These are phyloP conservation scores for Colius striatus DNA, from an alignment of 2,113 vertebrate genomes.

Conservation along the genomic window DNA sequence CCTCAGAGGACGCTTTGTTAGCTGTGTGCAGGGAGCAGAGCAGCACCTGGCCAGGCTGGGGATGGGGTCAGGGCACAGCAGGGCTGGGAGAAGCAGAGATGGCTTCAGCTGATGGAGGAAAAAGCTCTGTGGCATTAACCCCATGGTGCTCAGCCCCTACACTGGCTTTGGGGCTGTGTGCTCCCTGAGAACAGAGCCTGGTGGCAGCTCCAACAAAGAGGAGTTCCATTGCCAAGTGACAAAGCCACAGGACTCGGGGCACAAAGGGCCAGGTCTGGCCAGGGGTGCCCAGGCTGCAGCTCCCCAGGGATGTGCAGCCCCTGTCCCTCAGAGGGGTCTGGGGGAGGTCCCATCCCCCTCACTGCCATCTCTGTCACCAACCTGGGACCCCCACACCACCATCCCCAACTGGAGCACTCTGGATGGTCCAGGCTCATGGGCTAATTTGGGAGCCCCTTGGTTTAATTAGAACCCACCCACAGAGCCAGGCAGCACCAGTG, in stretches of 20 bases:
- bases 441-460: neutral
- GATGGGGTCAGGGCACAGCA: neutral
- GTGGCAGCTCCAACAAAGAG: neutral
- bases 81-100: neutral
- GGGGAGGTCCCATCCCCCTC: fast-evolving
- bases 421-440: neutral
- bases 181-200: neutral
- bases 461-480: conserved; percentile 12
- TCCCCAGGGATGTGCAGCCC: neutral
- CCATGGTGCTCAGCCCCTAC: fast-evolving
- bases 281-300: fast-evolving
- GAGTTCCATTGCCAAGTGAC: neutral
- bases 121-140: neutral
- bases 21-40: neutral
- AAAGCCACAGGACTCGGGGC: neutral
- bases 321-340: fast-evolving
- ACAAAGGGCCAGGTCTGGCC: fast-evolving
- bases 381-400: fast-evolving
- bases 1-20: neutral
- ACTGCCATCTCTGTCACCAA: fast-evolving
- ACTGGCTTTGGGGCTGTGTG: fast-evolving
- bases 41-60: fast-evolving
- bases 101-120: neutral
- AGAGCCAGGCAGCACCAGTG: conserved; percentile 8
- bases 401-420: fast-evolving